Base-by-base conservation (phyloP, 35 echinoderm and acorn worm species). In the Apostichopus japonicus region DNA sequence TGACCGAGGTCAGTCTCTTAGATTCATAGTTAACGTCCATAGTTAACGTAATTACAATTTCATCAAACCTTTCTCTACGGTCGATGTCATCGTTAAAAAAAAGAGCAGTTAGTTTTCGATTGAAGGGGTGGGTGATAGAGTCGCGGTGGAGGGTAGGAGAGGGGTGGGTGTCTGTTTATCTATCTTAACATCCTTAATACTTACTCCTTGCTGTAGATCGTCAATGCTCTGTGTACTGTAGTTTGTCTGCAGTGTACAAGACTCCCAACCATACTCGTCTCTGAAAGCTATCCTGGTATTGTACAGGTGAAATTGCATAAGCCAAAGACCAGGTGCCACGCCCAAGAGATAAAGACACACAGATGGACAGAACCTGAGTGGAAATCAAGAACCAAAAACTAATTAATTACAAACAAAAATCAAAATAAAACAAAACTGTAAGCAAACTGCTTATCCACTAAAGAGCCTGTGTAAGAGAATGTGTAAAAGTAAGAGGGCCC, bases 281-380 rank as follows among this genome's bases (percentile, higher is more conserved):
- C 90, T 89, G 61, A 62, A 90, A 53, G 83, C 86, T 57, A 96
- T 94, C 6, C 94, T 61, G 71, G 79, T 84, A 7, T 92, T 58
- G 90, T 96, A 94, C 13, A 98, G 91, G 23, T 98, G 72, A 8
- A 96, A 53, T 77, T 98, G 94, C 19, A 98, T 77, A 24, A 98
- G 25, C 96, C 96, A 98, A 1, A 98, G 62, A 5, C 92, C 78
- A 24, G 96, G 96, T 6, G 93, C 93, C 44, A 96, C 93, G 56
- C 94, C 92, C 5, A 90, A 16, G 4, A 98, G 90, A 54, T 95
- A 95, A 0, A 98, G 79, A 15, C 88, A 77, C 21, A 95, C 94
- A 55, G 92, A 93, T 11, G 96, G 96, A 80, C 94, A 96, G 24
- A 95, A 90, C 96, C 96, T 98, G 61, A n/a, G 56, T 8, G 59